These are phyloP conservation scores for Mycalesis mineus DNA, from an alignment of 2,888 invertebrate species.

Conservation along the genomic window DNA sequence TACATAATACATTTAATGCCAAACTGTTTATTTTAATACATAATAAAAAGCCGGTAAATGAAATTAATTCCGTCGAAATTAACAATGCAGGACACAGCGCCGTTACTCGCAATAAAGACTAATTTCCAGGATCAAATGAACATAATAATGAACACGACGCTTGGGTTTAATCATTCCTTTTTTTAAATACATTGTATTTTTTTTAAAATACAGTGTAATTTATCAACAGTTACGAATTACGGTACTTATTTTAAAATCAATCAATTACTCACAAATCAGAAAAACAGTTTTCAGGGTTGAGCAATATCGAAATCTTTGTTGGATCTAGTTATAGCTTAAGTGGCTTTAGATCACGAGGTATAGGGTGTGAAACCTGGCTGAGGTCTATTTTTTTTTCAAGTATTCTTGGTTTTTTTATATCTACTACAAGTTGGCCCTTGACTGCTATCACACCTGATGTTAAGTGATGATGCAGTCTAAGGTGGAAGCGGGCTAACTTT, in stretches of 20 bases:
- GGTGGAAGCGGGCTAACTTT: too few relatives aligned
- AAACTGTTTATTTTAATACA: constrained; percentile 10
- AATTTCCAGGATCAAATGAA: constrained; percentile 8
- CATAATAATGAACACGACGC: constrained; percentile 5
- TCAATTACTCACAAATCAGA: too few relatives aligned
- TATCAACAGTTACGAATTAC: not conserved
- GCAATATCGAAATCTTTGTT: too few relatives aligned
- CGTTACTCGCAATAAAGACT: constrained; percentile 5
- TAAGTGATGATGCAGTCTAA: too few relatives aligned
- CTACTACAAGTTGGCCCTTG: too few relatives aligned
- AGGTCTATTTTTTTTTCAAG: too few relatives aligned
- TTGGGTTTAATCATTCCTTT: not conserved
- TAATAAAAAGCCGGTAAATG: constrained; percentile 6
- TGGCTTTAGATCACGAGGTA: too few relatives aligned
- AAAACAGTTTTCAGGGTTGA: too few relatives aligned
- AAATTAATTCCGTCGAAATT: constrained; percentile 9
- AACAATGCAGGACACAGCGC: constrained; percentile 5
- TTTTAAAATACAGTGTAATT: constrained; percentile 1
- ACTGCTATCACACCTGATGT: too few relatives aligned
- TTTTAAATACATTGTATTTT: constrained; percentile 2
- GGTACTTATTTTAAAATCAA: not conserved
- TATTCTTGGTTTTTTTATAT: too few relatives aligned
- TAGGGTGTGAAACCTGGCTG: too few relatives aligned
- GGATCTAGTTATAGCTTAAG: too few relatives aligned
- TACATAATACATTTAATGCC: not conserved